Percentiles rank a stretch among this genome's conserved stretches.
phyloP scores from a whole-genome alignment of 2,113 vertebrate species.

The Chelonoidis abingdonii region DNA sequence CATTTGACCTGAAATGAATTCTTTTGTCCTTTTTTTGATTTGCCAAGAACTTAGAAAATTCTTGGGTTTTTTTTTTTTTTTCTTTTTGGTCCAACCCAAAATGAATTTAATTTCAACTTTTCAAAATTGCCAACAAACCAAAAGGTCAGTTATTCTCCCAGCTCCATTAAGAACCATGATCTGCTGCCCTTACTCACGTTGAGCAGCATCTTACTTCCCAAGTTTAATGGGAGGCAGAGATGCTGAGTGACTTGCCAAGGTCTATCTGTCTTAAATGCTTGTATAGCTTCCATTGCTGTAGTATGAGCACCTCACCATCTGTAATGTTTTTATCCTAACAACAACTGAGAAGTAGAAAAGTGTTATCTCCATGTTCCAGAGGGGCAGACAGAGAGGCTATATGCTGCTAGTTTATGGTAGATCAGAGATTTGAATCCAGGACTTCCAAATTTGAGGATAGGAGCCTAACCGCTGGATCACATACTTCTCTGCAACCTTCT shows the following conservation, averaged over 20 bases:
- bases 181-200: background rate
- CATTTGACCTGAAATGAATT: background rate
- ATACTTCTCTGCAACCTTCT: background rate
- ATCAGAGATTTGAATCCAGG: background rate
- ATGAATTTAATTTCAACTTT: background rate
- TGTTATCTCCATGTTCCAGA: background rate
- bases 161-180: accelerated
- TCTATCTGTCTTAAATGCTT: background rate
- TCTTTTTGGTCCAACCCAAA: background rate
- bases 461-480: background rate
- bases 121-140: background rate
- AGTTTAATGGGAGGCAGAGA: background rate
- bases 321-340: background rate
- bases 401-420: background rate
- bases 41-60: background rate
- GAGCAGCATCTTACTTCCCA: background rate
- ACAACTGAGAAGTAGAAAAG: background rate
- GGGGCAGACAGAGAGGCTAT: background rate
- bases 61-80: too few species aligned
- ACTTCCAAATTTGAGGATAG: background rate
- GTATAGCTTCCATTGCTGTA: background rate
- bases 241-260: background rate
- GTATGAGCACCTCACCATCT: background rate
- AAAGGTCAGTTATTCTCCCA: background rate
- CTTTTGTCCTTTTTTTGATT: background rate